These are phyloP conservation scores for Ellobium chinense DNA, from an alignment of 2,888 invertebrate species.

Conservation along the genomic window DNA sequence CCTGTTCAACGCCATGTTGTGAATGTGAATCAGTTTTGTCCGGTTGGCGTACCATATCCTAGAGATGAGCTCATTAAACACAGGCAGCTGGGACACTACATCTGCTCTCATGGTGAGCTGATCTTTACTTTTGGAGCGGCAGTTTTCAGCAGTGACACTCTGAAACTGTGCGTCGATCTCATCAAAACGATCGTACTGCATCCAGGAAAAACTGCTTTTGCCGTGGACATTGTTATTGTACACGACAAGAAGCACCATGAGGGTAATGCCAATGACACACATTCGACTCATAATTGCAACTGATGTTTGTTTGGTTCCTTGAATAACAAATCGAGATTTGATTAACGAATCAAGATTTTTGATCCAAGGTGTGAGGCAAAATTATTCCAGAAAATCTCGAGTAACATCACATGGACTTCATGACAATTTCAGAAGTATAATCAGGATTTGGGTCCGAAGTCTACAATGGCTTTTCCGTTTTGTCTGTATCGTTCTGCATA, in stretches of 20 bases:
- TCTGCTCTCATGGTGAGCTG: constrained; percentile 91
- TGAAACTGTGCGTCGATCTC: constrained; percentile 90
- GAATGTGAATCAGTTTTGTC: constrained; percentile 93
- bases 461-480: no score
- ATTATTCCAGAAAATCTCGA: no score
- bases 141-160: constrained; percentile 90
- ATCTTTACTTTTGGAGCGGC: constrained; percentile 90
- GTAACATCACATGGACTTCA: no score
- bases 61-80: constrained; percentile 81
- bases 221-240: not conserved
- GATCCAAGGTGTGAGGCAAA: no score
- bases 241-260: not conserved
- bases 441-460: no score
- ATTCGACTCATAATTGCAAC: not conserved
- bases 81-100: constrained; percentile 82
- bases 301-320: no score
- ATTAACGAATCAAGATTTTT: no score
- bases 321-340: no score
- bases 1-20: constrained; percentile 95
- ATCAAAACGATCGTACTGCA: constrained; percentile 91
- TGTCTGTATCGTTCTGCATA: no score
- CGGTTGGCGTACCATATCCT: constrained; percentile 89
- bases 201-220: constrained; percentile 83
- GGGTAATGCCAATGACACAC: not conserved
- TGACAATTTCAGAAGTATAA: no score